Evolutionary conservation across 35 echinoderm and acorn worm species (phyloP).

Genomic region (Stichopus chloronotus): DNA sequence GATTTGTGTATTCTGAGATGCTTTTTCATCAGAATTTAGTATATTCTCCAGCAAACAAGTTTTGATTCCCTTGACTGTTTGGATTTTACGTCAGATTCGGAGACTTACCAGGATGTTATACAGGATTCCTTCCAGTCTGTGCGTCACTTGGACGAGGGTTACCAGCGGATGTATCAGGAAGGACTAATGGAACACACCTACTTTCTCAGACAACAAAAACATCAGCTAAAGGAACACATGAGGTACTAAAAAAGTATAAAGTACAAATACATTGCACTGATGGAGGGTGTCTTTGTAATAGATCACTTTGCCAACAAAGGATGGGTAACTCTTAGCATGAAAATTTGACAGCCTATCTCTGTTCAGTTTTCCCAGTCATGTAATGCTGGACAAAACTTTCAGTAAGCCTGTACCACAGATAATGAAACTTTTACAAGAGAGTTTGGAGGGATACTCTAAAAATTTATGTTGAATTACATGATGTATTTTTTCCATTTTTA

Average conservation of each 20-base stretch:
- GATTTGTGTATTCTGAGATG: too few species aligned
- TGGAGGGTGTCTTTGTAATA: neutral
- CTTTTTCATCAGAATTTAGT: too few species aligned
- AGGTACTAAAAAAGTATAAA: conserved; percentile 58
- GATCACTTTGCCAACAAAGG: neutral
- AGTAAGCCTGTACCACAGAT: too few species aligned
- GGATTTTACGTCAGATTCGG: conserved; percentile 63
- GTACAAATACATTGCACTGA: neutral
- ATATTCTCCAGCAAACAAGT: neutral
- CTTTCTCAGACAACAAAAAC: conserved; percentile 83
- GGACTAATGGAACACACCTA: conserved; percentile 74
- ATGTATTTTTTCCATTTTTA: too few species aligned
- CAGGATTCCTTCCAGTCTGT: conserved; percentile 87
- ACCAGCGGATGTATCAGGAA: conserved; percentile 84
- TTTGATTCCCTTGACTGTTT: conserved; percentile 40
- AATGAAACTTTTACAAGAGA: too few species aligned
- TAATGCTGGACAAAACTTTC: too few species aligned
- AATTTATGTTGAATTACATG: too few species aligned
- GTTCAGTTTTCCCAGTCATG: too few species aligned
- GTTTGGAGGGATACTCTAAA: too few species aligned
- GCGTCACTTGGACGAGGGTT: conserved; percentile 71
- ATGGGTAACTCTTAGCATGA: too few species aligned
- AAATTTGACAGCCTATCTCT: too few species aligned
- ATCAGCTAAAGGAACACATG: conserved; percentile 81
- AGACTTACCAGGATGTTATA: conserved; percentile 92